phyloP scores from a whole-genome alignment of 1,140 invertebrate genomes.

The Coenobita brevimanus region DNA sequence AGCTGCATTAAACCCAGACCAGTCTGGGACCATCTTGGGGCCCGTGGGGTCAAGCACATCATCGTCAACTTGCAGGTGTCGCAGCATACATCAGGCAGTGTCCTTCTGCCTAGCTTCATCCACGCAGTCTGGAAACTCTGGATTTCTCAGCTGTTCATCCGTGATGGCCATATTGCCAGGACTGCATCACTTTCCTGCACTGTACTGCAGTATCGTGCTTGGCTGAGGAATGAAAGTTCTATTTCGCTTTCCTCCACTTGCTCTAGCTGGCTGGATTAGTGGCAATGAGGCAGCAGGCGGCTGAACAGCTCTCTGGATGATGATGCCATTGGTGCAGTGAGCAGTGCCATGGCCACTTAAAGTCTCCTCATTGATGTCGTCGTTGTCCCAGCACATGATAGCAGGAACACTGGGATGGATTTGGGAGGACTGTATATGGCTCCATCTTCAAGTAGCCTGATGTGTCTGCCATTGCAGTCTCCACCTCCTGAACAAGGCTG shows the following conservation, averaged over 20 bases:
- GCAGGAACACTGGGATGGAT: not conserved
- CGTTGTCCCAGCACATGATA: conserved; percentile 21
- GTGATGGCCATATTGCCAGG: not conserved
- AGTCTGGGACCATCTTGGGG: not conserved
- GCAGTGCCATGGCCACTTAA: too few relatives aligned
- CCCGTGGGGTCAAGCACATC: too few relatives aligned
- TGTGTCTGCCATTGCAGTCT: not conserved
- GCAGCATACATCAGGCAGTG: too few relatives aligned
- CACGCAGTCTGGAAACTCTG: too few relatives aligned
- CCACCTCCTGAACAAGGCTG: not conserved
- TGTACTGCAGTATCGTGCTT: not conserved
- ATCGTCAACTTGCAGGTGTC: too few relatives aligned
- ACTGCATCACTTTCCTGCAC: not conserved
- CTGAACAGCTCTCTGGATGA: not conserved
- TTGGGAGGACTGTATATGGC: not conserved
- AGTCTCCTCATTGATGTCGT: conserved; percentile 3
- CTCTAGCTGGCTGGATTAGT: not conserved
- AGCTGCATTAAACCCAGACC: too few relatives aligned
- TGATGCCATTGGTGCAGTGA: too few relatives aligned
- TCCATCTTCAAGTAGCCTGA: not conserved
- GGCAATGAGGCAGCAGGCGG: not conserved
- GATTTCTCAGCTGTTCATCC: not conserved
- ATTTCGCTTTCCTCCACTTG: too few relatives aligned
- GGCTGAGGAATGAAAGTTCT: not conserved
- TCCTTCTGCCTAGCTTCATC: too few relatives aligned